phyloP scores from a whole-genome alignment of 92 coral and sea anemone genomes.

The Umimayanthus kanabou region DNA sequence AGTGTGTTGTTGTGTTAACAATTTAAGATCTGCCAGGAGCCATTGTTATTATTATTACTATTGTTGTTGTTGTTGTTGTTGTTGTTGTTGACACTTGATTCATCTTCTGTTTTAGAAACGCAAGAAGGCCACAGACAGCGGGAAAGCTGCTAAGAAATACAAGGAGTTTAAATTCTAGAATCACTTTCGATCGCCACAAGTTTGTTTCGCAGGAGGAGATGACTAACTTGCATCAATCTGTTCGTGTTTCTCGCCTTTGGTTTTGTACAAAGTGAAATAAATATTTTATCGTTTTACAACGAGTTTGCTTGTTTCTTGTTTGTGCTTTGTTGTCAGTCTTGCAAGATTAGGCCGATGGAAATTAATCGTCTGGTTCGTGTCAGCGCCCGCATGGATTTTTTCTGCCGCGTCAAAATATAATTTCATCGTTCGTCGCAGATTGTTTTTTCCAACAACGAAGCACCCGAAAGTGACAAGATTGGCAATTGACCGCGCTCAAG shows the following conservation, averaged over 20 bases:
- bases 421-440: no score
- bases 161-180: constrained; percentile 93
- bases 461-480: no score
- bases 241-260: neutral
- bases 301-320: neutral
- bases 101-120: constrained; percentile 66
- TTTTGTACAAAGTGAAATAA: constrained; percentile 28
- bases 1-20: no score
- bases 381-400: no score
- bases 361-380: no score
- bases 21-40: no score
- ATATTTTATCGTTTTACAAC: constrained; percentile 14
- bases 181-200: neutral
- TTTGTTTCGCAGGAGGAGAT: neutral
- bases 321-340: neutral
- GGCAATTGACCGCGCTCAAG: no score
- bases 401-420: no score
- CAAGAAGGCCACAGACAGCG: constrained; percentile 98
- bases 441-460: no score
- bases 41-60: no score
- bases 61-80: neutral
- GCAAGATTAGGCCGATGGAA: no score
- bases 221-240: neutral
- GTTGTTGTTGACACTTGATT: constrained; percentile 3
- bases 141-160: constrained; percentile 98